Percentiles rank a stretch among this genome's conserved stretches.
Evolutionary conservation across 2,888 invertebrate genomes (phyloP).

Genomic region (Cerastis rubricosa): DNA sequence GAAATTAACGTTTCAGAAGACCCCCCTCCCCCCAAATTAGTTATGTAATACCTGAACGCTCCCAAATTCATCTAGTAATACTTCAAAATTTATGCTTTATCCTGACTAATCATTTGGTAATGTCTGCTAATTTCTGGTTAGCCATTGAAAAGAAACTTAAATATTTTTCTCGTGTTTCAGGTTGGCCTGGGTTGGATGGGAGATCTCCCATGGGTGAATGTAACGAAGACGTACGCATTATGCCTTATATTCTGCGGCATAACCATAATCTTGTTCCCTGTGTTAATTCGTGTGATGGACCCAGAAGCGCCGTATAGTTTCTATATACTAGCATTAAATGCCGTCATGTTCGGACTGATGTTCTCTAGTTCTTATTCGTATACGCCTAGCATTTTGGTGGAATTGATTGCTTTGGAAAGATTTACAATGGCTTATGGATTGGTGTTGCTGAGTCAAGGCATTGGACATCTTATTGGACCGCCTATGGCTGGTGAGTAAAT

Average conservation of each 20-base stretch:
- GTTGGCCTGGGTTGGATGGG: slow-evolving; percentile 97
- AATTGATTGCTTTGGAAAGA: slow-evolving; percentile 96
- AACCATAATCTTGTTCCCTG: slow-evolving; percentile 91
- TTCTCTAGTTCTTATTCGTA: slow-evolving; percentile 98
- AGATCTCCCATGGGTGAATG: slow-evolving; percentile 96
- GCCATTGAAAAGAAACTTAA: neutral
- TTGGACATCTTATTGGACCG: slow-evolving; percentile 98
- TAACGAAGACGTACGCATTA: slow-evolving; percentile 95
- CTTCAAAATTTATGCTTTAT: neutral
- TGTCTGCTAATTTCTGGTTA: neutral
- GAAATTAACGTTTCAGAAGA: too few species aligned
- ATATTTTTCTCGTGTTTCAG: slow-evolving; percentile 78
- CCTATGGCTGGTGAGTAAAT: slow-evolving; percentile 95
- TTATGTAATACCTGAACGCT: too few species aligned
- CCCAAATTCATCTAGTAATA: neutral
- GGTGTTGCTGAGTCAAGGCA: slow-evolving; percentile 96
- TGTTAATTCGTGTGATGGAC: slow-evolving; percentile 84
- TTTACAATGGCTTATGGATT: slow-evolving; percentile 98
- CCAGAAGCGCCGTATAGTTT: slow-evolving; percentile 84
- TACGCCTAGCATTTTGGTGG: slow-evolving; percentile 97
- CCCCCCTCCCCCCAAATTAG: too few species aligned
- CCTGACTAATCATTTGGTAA: neutral
- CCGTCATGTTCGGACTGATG: slow-evolving; percentile 95
- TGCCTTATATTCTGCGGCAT: slow-evolving; percentile 93
- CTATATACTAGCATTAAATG: slow-evolving; percentile 88